Evolutionary conservation across 2,888 invertebrate species (phyloP).

Genomic region (Drosophila borborema): DNA sequence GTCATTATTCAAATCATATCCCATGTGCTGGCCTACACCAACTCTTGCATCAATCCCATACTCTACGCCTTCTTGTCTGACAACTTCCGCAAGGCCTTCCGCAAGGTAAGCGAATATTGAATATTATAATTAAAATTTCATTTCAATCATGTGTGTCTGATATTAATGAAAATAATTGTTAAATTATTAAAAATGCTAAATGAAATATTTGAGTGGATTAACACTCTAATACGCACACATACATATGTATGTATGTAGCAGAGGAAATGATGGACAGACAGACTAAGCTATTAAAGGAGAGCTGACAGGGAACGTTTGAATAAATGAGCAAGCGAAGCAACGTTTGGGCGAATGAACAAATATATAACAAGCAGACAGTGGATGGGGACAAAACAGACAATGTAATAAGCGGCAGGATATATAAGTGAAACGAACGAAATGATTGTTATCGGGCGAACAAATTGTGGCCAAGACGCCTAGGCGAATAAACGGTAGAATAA

Average conservation of each 20-base stretch:
- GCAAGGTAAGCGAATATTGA: constrained; percentile 85
- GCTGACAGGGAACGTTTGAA: neutral
- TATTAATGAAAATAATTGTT: neutral
- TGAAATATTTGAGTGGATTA: neutral
- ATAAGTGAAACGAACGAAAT: neutral
- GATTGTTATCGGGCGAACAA: neutral
- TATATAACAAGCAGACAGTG: neutral
- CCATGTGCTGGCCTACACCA: constrained; percentile 95
- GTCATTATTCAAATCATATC: constrained; percentile 92
- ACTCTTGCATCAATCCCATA: constrained; percentile 97
- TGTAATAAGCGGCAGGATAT: too few relatives aligned
- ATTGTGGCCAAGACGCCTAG: neutral
- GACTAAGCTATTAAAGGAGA: neutral
- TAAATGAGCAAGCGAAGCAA: too few relatives aligned
- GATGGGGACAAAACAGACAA: neutral
- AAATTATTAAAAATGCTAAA: neutral
- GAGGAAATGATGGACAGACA: neutral
- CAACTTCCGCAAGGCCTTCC: constrained; percentile 96
- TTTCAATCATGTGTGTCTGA: neutral
- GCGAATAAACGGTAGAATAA: neutral
- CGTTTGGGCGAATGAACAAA: neutral
- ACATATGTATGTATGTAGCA: neutral
- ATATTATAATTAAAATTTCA: neutral
- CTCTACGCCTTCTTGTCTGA: constrained; percentile 97
- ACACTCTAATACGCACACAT: too few relatives aligned